phyloP scores from a whole-genome alignment of 2,113 vertebrate species.

The Paratilapia polleni region DNA sequence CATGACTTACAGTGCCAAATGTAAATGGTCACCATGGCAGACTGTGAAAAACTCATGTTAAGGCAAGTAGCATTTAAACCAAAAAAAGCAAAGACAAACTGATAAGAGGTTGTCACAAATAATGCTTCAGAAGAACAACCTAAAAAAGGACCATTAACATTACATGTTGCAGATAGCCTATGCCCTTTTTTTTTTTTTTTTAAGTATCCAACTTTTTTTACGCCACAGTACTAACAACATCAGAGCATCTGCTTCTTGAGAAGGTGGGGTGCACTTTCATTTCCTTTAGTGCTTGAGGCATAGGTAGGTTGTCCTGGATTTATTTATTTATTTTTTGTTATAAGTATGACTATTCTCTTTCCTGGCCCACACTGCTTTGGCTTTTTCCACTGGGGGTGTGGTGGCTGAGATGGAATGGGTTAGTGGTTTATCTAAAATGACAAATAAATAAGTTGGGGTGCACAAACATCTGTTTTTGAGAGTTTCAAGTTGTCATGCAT shows the following conservation, averaged over 20 bases:
- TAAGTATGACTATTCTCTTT: not conserved
- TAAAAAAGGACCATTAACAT: not conserved
- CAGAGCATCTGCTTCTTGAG: not conserved
- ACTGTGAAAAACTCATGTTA: not conserved
- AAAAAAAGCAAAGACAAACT: no score
- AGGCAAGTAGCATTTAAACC: no score
- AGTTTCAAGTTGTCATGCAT: not conserved
- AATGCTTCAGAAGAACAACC: not conserved
- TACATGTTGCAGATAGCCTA: not conserved
- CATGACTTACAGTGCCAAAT: not conserved
- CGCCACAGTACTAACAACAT: not conserved
- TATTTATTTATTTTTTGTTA: not conserved
- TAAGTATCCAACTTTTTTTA: no score
- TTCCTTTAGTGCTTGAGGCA: not conserved
- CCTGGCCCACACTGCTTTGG: not conserved
- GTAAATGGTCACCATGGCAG: not conserved
- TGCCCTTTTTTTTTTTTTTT: not conserved
- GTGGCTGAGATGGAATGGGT: fast-evolving
- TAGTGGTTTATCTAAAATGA: not conserved
- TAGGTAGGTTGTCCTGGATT: not conserved
- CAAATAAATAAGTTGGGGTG: not conserved
- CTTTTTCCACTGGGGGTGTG: not conserved
- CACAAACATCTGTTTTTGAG: not conserved
- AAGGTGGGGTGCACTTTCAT: not conserved
- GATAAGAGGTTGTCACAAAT: not conserved